Percentiles rank a stretch among this genome's conserved stretches.
Evolutionary conservation across 2,797 vertebrate genomes (phyloP).

Genomic region (Spea hammondii): DNA sequence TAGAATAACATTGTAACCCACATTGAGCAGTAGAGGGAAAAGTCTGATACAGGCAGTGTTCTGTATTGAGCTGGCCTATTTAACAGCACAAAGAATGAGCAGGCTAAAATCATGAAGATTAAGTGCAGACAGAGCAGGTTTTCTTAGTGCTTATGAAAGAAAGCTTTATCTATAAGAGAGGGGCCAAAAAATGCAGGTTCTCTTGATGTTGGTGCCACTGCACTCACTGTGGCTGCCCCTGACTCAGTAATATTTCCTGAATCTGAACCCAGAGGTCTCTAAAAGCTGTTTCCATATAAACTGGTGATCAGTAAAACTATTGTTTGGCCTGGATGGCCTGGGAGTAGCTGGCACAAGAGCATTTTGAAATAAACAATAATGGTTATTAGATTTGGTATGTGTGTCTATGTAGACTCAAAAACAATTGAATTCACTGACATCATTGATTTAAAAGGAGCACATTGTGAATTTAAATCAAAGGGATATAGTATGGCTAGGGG

Average conservation of each 20-base stretch:
- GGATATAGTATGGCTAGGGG: neutral
- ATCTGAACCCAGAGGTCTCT: conserved; percentile 25
- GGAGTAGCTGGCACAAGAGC: conserved; percentile 40
- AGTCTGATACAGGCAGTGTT: neutral
- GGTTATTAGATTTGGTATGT: neutral
- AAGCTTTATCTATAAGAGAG: conserved; percentile 38
- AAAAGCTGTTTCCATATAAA: conserved; percentile 29
- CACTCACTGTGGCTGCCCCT: conserved; percentile 26
- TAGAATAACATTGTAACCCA: neutral
- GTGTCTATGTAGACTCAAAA: neutral
- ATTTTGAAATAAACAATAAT: neutral
- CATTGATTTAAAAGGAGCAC: neutral
- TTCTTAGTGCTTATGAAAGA: conserved; percentile 37
- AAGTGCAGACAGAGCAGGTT: conserved; percentile 32
- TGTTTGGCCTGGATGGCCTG: conserved; percentile 48
- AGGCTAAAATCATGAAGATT: conserved; percentile 16
- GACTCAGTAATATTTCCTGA: conserved; percentile 29
- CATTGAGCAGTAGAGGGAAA: neutral
- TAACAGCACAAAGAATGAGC: neutral
- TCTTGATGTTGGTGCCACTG: conserved; percentile 42
- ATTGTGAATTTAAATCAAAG: neutral
- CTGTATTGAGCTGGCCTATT: neutral
- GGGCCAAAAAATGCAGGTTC: conserved; percentile 38
- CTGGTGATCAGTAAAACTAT: conserved; percentile 46
- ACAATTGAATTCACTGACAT: neutral